Base-by-base conservation (phyloP, 2,888 invertebrate species). In the Eueremaeus valkanovi region DNA sequence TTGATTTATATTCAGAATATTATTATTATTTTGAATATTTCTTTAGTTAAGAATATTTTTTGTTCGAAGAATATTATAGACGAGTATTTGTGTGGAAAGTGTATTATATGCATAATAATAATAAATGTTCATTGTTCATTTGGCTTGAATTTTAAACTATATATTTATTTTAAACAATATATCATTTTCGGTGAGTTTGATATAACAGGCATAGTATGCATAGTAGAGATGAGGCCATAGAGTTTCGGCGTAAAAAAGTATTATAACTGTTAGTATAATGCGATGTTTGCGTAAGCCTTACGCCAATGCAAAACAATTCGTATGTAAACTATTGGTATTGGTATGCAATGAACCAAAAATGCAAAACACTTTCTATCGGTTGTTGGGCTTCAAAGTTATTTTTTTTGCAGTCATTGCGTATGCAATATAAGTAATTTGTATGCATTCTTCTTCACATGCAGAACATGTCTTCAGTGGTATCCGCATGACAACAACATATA, bases 401-500 rank as follows among this genome's bases (percentile, higher is more conserved):
- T 63, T 63, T 63, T 29, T 63, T 63, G 51, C 8, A n/a, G 27
- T 58, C 21, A 58, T 29, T 55, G 6, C 27, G 16, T 27, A 63
- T 33, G 11, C 42, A 40, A 68, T 68, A 68, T 40, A 68, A 68
- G 68, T 68, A 68, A 68, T 68, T 68, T 68, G 68, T 68, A 68
- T 68, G 68, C 68, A 68, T 68, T 68, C 40, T 24, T 68, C 29
- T n/a, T 68, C 68, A 42, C 68, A 68, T 40, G n/a, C 68, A 68
- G 16, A 40, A 68, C 68, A 68, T 68, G 68, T 68, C 40, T 40
- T 36, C 63, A 63, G 33, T 63, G 63, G 63, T 63, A 63, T 63
- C 63, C 63, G 40, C 68, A 68, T 68, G 68, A 68, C 68, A 68
- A 68, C 68, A 68, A 68, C 68, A 68, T 36, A 36, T 36, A 36